Evolutionary conservation across 2,113 vertebrate genomes (phyloP).

Genomic region (Empidonax traillii): DNA sequence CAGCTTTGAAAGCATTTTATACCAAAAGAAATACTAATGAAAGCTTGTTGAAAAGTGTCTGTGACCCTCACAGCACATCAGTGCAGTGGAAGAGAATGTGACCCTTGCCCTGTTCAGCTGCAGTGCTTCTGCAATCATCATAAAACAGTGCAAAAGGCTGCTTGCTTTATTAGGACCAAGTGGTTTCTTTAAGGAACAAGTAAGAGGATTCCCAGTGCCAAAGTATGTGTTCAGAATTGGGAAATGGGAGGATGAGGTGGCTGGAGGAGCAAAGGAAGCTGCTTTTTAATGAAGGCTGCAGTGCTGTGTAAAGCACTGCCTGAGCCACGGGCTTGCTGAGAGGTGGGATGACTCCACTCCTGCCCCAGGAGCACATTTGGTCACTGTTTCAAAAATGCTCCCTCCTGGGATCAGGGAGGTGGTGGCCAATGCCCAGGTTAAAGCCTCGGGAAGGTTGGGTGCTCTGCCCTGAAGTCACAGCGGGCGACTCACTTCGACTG

Average conservation of each 20-base stretch:
- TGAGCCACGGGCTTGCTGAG: neutral
- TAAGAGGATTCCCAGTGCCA: neutral
- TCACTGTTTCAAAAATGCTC: neutral
- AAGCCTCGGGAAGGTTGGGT: neutral
- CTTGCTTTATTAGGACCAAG: neutral
- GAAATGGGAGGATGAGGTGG: neutral
- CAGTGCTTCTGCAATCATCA: neutral
- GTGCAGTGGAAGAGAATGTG: neutral
- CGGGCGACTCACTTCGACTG: neutral
- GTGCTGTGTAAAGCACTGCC: neutral
- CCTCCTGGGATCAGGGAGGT: neutral
- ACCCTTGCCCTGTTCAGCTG: neutral
- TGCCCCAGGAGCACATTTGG: no score
- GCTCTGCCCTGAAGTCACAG: neutral
- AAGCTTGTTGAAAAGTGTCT: neutral
- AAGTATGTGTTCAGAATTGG: neutral
- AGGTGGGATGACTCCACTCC: neutral
- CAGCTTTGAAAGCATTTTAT: neutral
- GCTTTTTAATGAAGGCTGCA: neutral
- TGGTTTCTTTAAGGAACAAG: neutral
- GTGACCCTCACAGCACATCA: neutral
- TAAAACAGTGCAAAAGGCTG: neutral
- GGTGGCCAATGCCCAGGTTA: neutral
- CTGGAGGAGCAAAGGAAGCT: neutral
- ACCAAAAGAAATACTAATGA: neutral